Percentiles rank a stretch among this genome's conserved stretches.
Conservation (phyloP, 2,113 vertebrate genomes). For the Dromas ardeola region DNA sequence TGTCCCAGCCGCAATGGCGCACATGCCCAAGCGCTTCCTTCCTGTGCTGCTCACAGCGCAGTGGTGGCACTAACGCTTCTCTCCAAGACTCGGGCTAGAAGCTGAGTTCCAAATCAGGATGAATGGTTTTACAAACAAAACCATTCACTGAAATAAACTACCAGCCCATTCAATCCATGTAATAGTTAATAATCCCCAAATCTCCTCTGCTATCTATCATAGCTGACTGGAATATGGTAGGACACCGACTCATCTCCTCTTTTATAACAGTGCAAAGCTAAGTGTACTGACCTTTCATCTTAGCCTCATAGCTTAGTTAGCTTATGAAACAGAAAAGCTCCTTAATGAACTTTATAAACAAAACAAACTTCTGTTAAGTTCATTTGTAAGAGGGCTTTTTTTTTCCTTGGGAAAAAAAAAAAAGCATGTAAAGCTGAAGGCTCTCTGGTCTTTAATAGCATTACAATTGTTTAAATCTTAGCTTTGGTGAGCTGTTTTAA, state of each 20-base stretch:
- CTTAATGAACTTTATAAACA: conserved; percentile 60
- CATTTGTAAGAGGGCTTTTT: neutral
- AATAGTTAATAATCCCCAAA: conserved; percentile 12
- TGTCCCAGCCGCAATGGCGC: neutral
- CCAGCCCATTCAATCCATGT: neutral
- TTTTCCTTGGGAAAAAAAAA: neutral
- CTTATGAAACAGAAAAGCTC: conserved; percentile 70
- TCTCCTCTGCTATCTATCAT: neutral
- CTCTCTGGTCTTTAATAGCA: conserved; percentile 57
- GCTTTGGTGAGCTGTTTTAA: conserved; percentile 45
- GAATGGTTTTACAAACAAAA: neutral
- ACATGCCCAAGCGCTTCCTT: neutral
- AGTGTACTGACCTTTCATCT: conserved; percentile 48
- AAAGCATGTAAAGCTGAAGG: conserved; percentile 4
- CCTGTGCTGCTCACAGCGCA: neutral
- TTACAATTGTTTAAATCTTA: conserved; percentile 55
- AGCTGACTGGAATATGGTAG: neutral
- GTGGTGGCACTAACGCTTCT: neutral
- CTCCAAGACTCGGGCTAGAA: neutral
- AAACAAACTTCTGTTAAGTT: conserved; percentile 59
- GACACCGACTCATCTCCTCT: neutral
- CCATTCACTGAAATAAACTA: neutral
- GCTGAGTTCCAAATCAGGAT: neutral
- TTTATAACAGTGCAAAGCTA: neutral
- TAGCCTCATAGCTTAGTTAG: conserved; percentile 38